Evolutionary conservation across 2,797 vertebrate genomes (phyloP).

Genomic region (Chelon labrosus): DNA sequence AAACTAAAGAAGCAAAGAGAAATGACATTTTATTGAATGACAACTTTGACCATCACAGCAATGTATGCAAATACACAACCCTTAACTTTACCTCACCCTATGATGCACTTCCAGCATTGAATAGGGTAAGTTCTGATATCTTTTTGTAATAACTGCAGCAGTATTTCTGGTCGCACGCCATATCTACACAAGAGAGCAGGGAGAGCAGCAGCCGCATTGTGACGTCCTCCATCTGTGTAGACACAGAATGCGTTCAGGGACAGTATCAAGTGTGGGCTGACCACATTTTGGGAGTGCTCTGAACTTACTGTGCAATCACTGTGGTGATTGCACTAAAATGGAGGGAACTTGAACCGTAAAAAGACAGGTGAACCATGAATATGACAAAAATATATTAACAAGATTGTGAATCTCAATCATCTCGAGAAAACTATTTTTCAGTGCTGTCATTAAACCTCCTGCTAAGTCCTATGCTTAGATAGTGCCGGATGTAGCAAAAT

Average conservation of each 20-base stretch:
- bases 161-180: not conserved
- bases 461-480: not conserved
- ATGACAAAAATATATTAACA: not conserved
- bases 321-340: not conserved
- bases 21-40: not conserved
- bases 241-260: not conserved
- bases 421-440: too few species aligned
- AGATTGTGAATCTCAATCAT: slow-evolving; percentile 1
- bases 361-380: not conserved
- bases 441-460: too few species aligned
- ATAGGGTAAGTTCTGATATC: not conserved
- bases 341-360: too few species aligned
- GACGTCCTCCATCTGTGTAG: not conserved
- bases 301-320: not conserved
- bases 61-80: not conserved
- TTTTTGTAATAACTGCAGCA: not conserved
- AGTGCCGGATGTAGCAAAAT: not conserved
- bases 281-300: not conserved
- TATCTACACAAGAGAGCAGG: not conserved
- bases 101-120: not conserved
- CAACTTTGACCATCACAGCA: not conserved
- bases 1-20: not conserved
- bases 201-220: not conserved
- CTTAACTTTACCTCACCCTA: not conserved
- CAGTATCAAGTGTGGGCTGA: not conserved